Conservation (phyloP, 2,888 invertebrate genomes). For the Rhorus exstirpatorius region DNA sequence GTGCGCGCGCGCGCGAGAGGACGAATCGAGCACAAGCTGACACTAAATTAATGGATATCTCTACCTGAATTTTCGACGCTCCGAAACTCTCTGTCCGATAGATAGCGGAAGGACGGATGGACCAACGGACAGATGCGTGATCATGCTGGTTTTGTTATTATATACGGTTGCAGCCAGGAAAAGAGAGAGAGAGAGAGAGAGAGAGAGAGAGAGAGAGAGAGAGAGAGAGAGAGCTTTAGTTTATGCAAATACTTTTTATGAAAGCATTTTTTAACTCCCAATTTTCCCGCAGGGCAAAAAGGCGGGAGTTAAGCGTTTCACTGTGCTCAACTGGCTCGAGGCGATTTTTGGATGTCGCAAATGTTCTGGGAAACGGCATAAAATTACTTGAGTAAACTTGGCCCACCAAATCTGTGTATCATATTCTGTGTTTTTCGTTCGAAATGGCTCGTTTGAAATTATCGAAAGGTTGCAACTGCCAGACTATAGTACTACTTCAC, state of each 20-base stretch:
- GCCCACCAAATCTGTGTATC: no score
- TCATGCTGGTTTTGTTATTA: constrained; percentile 59
- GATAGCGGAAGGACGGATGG: constrained; percentile 61
- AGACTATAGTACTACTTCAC: no score
- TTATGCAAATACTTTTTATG: background rate
- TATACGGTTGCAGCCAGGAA: constrained; percentile 37
- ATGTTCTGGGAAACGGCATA: no score
- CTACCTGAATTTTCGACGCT: constrained; percentile 70
- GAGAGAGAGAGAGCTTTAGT: background rate
- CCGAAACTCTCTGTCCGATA: constrained; percentile 59
- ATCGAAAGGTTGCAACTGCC: no score
- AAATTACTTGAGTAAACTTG: no score
- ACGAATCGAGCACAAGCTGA: constrained; percentile 67
- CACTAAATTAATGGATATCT: constrained; percentile 75
- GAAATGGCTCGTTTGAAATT: no score
- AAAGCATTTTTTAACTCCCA: constrained; percentile 3
- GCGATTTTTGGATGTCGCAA: no score
- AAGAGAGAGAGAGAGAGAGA: no score
- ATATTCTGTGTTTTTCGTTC: no score
- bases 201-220: constrained; percentile 13
- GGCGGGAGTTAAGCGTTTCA: no score
- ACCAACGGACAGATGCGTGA: constrained; percentile 25
- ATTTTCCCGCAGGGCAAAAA: no score
- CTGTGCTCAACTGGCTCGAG: background rate
- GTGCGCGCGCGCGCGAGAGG: constrained; percentile 9